Evolutionary conservation across 1,140 invertebrate genomes (phyloP), one percentile per base, ranked within the genome.

Genomic region (Myzus persicae): DNA sequence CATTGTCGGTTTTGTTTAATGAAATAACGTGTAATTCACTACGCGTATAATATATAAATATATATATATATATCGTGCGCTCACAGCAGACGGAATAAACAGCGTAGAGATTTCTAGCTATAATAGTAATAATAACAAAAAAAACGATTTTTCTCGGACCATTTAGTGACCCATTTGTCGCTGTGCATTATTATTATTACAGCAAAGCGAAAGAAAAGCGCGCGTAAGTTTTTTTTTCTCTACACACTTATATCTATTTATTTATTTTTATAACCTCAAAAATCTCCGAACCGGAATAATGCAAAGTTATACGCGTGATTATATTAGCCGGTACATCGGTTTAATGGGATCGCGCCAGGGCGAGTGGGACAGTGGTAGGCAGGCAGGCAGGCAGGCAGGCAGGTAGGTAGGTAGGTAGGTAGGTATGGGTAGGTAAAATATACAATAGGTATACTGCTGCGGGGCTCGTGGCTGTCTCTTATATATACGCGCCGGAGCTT

Each of bases 271-370:
- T 54, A 76, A 91, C 90, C 90, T 91, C 44, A 24, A 81, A 81
- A 91, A 48, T 51, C 67, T 24, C 48, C 40, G 91, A 81, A 82
- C 91, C 91, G 91, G 44, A 92, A 92, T 92, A 92, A 92, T n/a
- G 76, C 40, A 82, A 84, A 82, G 76, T 82, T 82, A 82, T 92
- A 92, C 76, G 76, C 3, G 36, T 48, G 76, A 76, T 76, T 76
- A 40, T 59, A 90, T 90, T 90, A 90, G 88, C 24, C 88, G 88
- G 46, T 90, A 91, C 90, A 91, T 91, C 90, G 59, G 51, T 91
- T 91, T 76, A 67, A 91, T 91, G 54, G 38, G 36, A 59, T 22
- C 36, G 48, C 88, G 7, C 6, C 20, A 54, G 36, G 24, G 42
- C 76, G 36, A 81, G 24, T 87, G 38, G 18, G 42, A 67, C n/a